Evolutionary conservation across 2,888 invertebrate species (phyloP).

Genomic region (Notodonta dromedarius): DNA sequence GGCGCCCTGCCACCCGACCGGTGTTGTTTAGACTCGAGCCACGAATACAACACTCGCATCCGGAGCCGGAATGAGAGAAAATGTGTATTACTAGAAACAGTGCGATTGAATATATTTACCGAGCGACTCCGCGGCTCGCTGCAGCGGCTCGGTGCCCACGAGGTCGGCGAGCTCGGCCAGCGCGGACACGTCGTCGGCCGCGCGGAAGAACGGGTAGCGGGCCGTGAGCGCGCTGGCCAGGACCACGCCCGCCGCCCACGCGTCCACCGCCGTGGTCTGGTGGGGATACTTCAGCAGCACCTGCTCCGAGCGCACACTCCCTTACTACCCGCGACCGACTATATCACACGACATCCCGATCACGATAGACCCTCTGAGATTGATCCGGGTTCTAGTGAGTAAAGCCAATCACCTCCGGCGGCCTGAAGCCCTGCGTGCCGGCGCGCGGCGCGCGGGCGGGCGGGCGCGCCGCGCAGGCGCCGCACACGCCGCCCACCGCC

Average conservation of each 20-base stretch:
- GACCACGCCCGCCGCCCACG: conserved; percentile 95
- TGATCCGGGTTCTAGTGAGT: no score
- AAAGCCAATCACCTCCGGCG: conserved; percentile 86
- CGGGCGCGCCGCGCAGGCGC: conserved; percentile 87
- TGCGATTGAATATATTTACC: conserved; percentile 64
- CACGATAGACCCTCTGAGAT: no score
- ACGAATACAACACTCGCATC: no score
- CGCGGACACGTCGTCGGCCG: conserved; percentile 88
- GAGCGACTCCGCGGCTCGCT: conserved; percentile 86
- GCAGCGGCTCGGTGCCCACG: conserved; percentile 89
- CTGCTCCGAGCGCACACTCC: conserved; percentile 26
- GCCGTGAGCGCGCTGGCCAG: conserved; percentile 88
- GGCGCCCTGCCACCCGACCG: conserved; percentile 49
- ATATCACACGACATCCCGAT: no score
- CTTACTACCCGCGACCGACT: background rate
- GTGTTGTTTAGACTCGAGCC: conserved; percentile 55
- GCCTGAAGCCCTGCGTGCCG: conserved; percentile 95
- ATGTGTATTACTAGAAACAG: no score
- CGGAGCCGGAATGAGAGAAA: no score
- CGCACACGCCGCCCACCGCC: conserved; percentile 86
- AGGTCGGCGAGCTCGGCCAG: conserved; percentile 92
- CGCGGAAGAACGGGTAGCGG: conserved; percentile 93
- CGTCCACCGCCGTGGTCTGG: conserved; percentile 94
- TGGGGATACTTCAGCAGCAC: conserved; percentile 90
- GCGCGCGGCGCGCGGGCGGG: conserved; percentile 90